Evolutionary conservation across 1,140 invertebrate genomes (phyloP), one percentile per base, ranked within the genome.

Genomic region (Megalonaias nervosa): DNA sequence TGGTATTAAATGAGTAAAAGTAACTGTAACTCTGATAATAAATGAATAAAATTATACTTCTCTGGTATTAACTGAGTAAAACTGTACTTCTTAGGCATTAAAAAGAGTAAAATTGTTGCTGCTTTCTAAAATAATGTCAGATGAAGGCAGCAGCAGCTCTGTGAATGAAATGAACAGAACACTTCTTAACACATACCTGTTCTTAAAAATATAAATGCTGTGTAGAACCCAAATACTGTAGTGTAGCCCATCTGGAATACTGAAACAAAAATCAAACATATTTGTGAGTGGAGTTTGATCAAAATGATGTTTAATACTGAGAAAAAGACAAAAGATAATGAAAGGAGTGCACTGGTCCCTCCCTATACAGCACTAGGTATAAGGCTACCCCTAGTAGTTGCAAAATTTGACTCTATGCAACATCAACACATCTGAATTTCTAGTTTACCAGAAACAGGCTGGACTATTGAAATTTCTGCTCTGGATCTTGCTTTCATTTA

Each of bases 201-300:
- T 85, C 92, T 85, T 14, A 93, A 80, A 82, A 98, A 98, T 65
- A 99, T 90, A 89, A 94, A 98, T 38, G 97, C 95, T 19, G 97
- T 97, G 89, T 98, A 99, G 31, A 94, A 94, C 79, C 97, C 97
- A 92, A 98, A 99, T 31, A 98, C 86, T 66, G 96, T 97, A 21
- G 97, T 98, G 88, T 97, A 98, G 6, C 91, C 90, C 86, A 97
- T 96, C 88, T 99, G 97, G 89, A 98, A 97, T 90, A 94, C 94
- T 95, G 91, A 85, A 92, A 86, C 74, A 82, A 67, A 83, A 74
- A 48, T 48, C 0, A 48, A 48, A 6, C 6, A 48, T 48, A 48
- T 48, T 48, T 48, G 38, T 48, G 38, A 48, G 11, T 48, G 38
- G 38, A 48, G 38, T 48, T 48, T 48, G 38, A 48, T 48, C 38